These are phyloP conservation scores for Elephas maximus DNA, from an alignment of 2,113 vertebrate species.

Conservation along the genomic window DNA sequence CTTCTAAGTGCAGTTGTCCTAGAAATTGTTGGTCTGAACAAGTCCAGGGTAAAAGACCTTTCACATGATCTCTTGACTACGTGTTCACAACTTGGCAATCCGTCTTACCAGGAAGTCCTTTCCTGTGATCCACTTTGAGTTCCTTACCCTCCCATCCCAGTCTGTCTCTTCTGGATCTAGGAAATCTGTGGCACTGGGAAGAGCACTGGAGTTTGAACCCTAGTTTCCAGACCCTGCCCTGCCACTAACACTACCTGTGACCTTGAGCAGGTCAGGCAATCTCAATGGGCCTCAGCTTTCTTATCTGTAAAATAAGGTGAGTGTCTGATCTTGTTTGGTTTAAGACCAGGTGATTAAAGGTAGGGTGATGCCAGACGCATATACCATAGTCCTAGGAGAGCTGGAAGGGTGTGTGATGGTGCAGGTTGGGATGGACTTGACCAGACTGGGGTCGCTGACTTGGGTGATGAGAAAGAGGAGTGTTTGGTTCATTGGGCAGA, in stretches of 20 bases:
- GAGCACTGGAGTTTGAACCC: not conserved
- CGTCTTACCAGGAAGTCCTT: not conserved
- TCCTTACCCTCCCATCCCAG: not conserved
- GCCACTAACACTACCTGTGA: not conserved
- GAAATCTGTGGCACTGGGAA: not conserved
- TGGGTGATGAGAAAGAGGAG: not conserved
- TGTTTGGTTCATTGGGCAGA: not conserved
- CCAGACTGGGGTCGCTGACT: not conserved
- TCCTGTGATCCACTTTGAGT: not conserved
- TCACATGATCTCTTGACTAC: not conserved
- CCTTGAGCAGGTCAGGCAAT: not conserved
- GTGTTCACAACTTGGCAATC: not conserved
- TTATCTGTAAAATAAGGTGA: not conserved
- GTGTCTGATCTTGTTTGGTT: not conserved
- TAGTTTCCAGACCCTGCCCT: not conserved
- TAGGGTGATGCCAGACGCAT: not conserved
- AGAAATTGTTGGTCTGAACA: not conserved
- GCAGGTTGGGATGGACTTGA: not conserved
- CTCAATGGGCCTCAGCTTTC: not conserved
- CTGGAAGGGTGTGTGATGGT: fast-evolving
- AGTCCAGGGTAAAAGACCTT: not conserved
- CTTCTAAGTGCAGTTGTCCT: not conserved
- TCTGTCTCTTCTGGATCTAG: not conserved
- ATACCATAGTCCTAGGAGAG: not conserved
- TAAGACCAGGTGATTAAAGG: not conserved